Percentiles rank a stretch among this genome's conserved stretches.
phyloP scores from a whole-genome alignment of 1,140 invertebrate species.

The Apis cerana region DNA sequence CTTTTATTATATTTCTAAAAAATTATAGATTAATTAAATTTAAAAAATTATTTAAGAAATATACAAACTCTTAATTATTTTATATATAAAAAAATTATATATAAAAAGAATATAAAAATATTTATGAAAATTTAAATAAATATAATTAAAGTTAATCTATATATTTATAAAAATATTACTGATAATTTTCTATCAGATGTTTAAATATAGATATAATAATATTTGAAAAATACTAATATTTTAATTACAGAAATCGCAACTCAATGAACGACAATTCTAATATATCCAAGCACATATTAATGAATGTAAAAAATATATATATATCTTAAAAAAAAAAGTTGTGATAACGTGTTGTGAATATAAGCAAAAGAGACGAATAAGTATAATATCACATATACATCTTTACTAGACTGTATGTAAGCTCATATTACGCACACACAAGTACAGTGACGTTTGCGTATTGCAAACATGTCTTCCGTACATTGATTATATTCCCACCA shows the following conservation, averaged over 20 bases:
- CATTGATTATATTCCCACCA: constrained; percentile 69
- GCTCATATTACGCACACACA: constrained; percentile 45
- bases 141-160: background rate
- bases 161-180: background rate
- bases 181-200: background rate
- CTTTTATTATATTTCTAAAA: background rate
- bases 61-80: background rate
- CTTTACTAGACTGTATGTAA: constrained; percentile 28
- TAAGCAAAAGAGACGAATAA: constrained; percentile 30
- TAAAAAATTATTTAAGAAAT: background rate
- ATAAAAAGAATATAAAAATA: background rate
- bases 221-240: background rate
- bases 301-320: constrained; percentile 12
- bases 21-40: background rate
- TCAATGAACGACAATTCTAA: constrained; percentile 11
- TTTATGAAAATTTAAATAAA: background rate
- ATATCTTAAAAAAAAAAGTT: constrained; percentile 12
- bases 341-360: constrained; percentile 33
- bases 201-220: background rate
- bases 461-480: constrained; percentile 55
- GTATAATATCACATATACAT: constrained; percentile 39
- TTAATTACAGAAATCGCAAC: background rate
- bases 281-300: background rate
- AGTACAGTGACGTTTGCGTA: constrained; percentile 57
- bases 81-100: background rate